These are phyloP conservation scores for Metridium senile DNA, from an alignment of 92 coral and sea anemone species.

Conservation along the genomic window DNA sequence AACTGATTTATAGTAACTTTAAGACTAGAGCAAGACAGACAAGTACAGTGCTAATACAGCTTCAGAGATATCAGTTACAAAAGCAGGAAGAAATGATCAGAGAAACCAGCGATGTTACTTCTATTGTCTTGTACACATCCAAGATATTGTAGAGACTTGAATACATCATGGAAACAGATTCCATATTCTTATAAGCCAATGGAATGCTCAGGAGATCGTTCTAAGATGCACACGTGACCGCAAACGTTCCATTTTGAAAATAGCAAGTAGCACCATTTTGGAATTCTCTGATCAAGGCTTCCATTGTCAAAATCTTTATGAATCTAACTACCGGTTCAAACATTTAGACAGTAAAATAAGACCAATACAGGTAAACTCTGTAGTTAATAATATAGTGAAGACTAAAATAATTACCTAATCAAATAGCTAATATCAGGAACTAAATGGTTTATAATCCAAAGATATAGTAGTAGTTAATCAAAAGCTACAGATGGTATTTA, in stretches of 20 bases:
- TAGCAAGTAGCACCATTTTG: too few species aligned
- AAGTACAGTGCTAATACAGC: conserved; percentile 19
- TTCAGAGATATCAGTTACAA: conserved; percentile 14
- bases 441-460: conserved; percentile 1
- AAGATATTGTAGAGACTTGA: not conserved
- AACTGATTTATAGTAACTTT: not conserved
- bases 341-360: conserved; percentile 9
- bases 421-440: not conserved
- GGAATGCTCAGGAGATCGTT: too few species aligned
- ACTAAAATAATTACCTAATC: not conserved
- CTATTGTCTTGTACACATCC: not conserved
- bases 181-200: not conserved
- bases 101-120: not conserved
- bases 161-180: not conserved
- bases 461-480: conserved; percentile 17
- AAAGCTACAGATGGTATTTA: conserved; percentile 40
- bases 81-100: conserved; percentile 28
- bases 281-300: conserved; percentile 2
- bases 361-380: not conserved
- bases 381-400: not conserved
- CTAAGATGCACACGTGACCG: too few species aligned
- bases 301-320: conserved; percentile 1
- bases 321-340: not conserved
- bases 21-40: not conserved
- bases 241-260: too few species aligned